A percentile compares a stretch with the other conserved stretches of the same genome.
phyloP scores from a whole-genome alignment of 1,140 invertebrate species.

The Zaprionus lachaisei region DNA sequence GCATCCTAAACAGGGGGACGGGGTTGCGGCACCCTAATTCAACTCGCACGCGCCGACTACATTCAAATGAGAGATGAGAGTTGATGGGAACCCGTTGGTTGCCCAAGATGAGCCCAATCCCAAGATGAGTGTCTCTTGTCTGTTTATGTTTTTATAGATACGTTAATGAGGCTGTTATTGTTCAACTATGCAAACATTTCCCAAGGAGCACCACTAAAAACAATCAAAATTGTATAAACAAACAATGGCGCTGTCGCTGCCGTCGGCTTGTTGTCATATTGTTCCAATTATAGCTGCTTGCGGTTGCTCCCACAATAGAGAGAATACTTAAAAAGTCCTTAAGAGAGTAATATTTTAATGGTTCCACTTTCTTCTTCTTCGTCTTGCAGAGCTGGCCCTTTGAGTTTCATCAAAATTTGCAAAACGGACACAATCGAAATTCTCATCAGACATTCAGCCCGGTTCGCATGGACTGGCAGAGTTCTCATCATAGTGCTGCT shows the following conservation, averaged over 20 bases:
- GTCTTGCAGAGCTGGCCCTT: constrained; percentile 78
- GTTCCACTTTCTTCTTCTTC: not conserved
- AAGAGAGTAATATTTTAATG: not conserved
- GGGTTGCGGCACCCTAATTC: constrained; percentile 40
- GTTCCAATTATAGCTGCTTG: constrained; percentile 71
- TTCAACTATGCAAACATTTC: constrained; percentile 61
- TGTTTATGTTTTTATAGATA: constrained; percentile 83
- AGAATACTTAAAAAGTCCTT: not conserved
- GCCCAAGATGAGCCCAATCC: constrained; percentile 3
- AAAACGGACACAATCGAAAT: constrained; percentile 39
- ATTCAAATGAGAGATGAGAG: constrained; percentile 3
- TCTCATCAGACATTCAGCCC: constrained; percentile 34
- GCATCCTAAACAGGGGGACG: constrained; percentile 23
- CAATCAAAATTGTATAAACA: constrained; percentile 81
- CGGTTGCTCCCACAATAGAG: constrained; percentile 48
- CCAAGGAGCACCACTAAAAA: constrained; percentile 69
- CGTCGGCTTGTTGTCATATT: constrained; percentile 67
- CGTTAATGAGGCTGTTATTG: constrained; percentile 81
- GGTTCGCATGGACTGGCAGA: constrained; percentile 69
- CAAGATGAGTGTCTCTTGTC: constrained; percentile 63
- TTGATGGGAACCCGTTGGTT: constrained; percentile 27
- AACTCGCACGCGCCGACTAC: constrained; percentile 58
- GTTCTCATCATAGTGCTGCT: constrained; percentile 32
- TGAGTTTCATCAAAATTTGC: constrained; percentile 73
- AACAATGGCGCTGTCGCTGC: constrained; percentile 67